phyloP scores from a whole-genome alignment of 2,113 vertebrate genomes.

The Pseudorectes ferrugineus region DNA sequence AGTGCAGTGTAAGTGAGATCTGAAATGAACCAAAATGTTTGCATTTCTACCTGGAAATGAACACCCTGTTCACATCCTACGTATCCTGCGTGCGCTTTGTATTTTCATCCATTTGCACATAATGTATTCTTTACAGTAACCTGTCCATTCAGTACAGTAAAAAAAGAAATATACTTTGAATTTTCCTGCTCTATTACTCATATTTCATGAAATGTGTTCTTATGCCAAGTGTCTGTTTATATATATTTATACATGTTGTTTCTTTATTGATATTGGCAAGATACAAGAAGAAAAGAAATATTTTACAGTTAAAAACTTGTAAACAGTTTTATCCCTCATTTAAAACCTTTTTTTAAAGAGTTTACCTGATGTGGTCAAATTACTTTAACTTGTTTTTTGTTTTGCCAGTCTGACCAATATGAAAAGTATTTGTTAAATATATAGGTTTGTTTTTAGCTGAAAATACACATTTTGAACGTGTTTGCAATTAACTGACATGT shows the following conservation, averaged over 20 bases:
- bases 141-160: constrained; percentile 43
- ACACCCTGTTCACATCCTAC: background rate
- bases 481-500: background rate
- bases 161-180: constrained; percentile 55
- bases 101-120: background rate
- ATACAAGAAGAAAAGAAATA: constrained; percentile 54
- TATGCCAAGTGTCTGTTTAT: constrained; percentile 63
- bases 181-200: constrained; percentile 56
- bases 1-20: constrained; percentile 36
- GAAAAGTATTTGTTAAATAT: background rate
- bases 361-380: constrained; percentile 39
- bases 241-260: constrained; percentile 64
- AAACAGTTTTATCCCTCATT: constrained; percentile 60
- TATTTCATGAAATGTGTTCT: constrained; percentile 47
- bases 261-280: constrained; percentile 64
- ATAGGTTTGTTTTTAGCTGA: background rate
- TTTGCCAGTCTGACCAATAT: background rate
- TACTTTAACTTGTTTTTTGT: background rate
- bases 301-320: constrained; percentile 57
- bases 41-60: constrained; percentile 51
- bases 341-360: constrained; percentile 8
- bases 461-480: background rate
- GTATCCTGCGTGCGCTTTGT: background rate
- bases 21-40: constrained; percentile 65
- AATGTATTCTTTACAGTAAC: constrained; percentile 29